Base-by-base conservation (phyloP, 2,113 vertebrate species). In the Tretioscincus oriximinensis region DNA sequence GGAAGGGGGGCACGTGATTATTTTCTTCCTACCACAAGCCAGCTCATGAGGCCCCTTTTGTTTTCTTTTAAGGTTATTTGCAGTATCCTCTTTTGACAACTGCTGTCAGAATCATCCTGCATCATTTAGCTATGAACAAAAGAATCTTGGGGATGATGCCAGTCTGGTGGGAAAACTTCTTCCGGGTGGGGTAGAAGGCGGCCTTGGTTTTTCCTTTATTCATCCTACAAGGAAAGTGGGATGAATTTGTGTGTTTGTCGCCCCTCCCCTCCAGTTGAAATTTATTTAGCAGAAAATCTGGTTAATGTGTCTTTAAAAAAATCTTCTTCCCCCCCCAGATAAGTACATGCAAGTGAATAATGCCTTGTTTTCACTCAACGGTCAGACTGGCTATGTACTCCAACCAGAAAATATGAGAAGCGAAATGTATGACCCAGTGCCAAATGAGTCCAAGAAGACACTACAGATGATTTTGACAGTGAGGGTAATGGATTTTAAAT, bases 341-440 rank as follows among this genome's bases (percentile, higher is more conserved):
- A 99, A 97, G 90, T 97, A 94, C 92, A 98, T 97, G 92, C 98
- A 99, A 78, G 73, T 99, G 90, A 99, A 99, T 91, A 96, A 96
- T 5, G 95, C 97, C 66, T 91, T 99, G 88, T 99, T 99, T 89
- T 96, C 95, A 76, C 93, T 97, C 87, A 99, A 99, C 1, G 98
- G 97, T 67, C 77, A 84, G 5, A 97, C 96, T 0, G 98, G 98
- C 67, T 99, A 96, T 1, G 95, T 99, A 68, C 94, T 99, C n/a
- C 98, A 99, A 90, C 98, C 98, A 0, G 98, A 99, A 92, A 86
- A 94, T 82, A 97, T 99, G 97, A 93, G 98, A n/a, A 81, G 82
- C 0, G 97, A 98, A 51, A 88, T 86, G 28, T 99, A 97, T 22
- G 96, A 99, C 84, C 97, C 96, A 0, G 81, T 92, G 92, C 82